phyloP scores from a whole-genome alignment of 2,797 vertebrate species.

The Macropodus opercularis region DNA sequence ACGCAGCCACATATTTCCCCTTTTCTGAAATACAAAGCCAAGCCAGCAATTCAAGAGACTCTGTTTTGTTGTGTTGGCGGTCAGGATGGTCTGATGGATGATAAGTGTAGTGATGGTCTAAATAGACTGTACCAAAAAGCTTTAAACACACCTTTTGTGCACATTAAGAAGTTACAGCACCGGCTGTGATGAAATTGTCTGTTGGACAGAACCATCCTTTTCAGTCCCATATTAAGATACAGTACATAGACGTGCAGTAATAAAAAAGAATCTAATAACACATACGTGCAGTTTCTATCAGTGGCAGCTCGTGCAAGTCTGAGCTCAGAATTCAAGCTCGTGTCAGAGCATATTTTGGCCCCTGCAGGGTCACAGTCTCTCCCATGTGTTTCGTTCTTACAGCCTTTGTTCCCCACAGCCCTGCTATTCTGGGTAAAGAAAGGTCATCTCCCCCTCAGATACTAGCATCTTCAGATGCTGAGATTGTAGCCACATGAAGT shows the following conservation, averaged over 20 bases:
- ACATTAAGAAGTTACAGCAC: too few relatives aligned
- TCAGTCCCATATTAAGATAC: too few relatives aligned
- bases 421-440: conserved; percentile 65
- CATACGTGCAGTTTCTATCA: not conserved
- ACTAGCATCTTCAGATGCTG: conserved; percentile 47
- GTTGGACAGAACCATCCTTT: too few relatives aligned
- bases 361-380: conserved; percentile 48
- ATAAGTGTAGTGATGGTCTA: too few relatives aligned
- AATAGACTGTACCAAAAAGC: too few relatives aligned
- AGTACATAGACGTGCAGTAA: too few relatives aligned
- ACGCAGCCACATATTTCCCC: conserved; percentile 11
- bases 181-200: too few relatives aligned
- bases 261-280: too few relatives aligned
- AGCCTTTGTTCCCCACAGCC: conserved; percentile 57
- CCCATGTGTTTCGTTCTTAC: conserved; percentile 58
- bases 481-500: conserved; percentile 28
- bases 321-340: conserved; percentile 9
- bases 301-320: not conserved
- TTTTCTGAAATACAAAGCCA: conserved; percentile 44
- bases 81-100: too few relatives aligned
- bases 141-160: too few relatives aligned
- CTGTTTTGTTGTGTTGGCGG: too few relatives aligned
- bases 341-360: conserved; percentile 19
- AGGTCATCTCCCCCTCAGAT: conserved; percentile 56
- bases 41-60: conserved; percentile 47